A percentile compares a stretch with the other conserved stretches of the same genome.
phyloP scores from a whole-genome alignment of 2,888 invertebrate genomes.

The Penaeus monodon region DNA sequence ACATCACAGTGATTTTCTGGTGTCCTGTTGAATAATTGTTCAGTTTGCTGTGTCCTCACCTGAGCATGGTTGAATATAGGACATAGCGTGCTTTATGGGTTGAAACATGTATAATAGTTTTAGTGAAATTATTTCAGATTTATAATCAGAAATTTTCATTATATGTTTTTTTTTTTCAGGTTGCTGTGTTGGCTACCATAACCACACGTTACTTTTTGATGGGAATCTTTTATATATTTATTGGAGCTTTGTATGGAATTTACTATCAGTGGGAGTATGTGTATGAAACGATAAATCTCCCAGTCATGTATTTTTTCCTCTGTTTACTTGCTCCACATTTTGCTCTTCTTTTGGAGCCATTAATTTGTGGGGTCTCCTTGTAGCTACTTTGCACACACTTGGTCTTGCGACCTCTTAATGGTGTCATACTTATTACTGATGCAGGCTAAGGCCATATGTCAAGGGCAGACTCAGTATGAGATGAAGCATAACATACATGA shows the following conservation, averaged over 20 bases:
- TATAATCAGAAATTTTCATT: too few species aligned
- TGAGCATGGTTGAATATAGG: too few species aligned
- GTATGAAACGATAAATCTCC: constrained; percentile 65
- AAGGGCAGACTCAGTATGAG: constrained; percentile 48
- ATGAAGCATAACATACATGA: constrained; percentile 46
- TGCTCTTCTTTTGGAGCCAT: constrained; percentile 66
- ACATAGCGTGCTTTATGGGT: too few species aligned
- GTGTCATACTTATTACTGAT: constrained; percentile 24
- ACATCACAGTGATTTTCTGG: too few species aligned
- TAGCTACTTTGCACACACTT: constrained; percentile 52
- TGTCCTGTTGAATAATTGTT: too few species aligned
- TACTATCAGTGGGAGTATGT: constrained; percentile 66
- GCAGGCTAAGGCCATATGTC: constrained; percentile 37
- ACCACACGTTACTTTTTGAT: constrained; percentile 82
- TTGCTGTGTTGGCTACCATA: constrained; percentile 86
- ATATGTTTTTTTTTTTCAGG: constrained; percentile 72
- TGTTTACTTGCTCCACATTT: constrained; percentile 66
- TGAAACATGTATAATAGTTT: too few species aligned
- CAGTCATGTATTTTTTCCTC: constrained; percentile 59
- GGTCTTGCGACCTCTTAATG: constrained; percentile 30
- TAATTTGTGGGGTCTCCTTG: constrained; percentile 66
- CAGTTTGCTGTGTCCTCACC: too few species aligned
- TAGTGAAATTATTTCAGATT: too few species aligned
- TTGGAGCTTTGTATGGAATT: constrained; percentile 74
- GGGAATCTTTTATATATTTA: constrained; percentile 77